Evolutionary conservation across 2,113 vertebrate genomes (phyloP), one percentile per base, ranked within the genome.

Genomic region (Hystrix cristata): DNA sequence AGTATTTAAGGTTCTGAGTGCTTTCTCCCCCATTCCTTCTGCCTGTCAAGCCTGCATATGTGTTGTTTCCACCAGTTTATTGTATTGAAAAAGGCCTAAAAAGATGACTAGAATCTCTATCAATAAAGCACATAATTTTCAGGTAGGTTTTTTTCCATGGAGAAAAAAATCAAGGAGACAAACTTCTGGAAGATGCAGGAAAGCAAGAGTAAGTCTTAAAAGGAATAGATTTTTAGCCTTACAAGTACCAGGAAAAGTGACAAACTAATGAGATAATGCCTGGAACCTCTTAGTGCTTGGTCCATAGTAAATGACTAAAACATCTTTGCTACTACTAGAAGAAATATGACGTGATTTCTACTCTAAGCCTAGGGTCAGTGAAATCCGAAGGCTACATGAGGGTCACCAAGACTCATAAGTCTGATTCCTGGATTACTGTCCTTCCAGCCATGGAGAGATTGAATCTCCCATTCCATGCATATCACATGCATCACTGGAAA

Each of bases 21-120:
- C 5, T 88, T 79, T 82, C 18, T 0, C 1, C 46, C 43, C 57
- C 0, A 4, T 51, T 23, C 0, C 0, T 15, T 51, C 4, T 76
- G 13, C 29, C 34, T 51, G 0, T 51, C 5, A 3, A 81, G 16
- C 10, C 11, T 53, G 3, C 4, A 25, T 51, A 4, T 46, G 59
- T 38, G 8, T 46, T 5, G 11, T 76, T 69, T 87, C 3, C n/a
- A 27, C 51, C 6, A 11, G 53, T 59, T 65, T 48, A 9, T n/a
- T 71, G 1, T 79, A 51, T 86, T 43, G 7, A 25, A 53, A 96
- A 89, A 87, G 7, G 3, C 48, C 51, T 62, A 31, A 64, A n/a
- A 85, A 84, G 57, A 78, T 78, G 25, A 76, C 19, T 71, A 53
- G 13, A 57, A 60, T 57, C 23, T 82, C 18, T 94, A 43, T 55